Evolutionary conservation across 2,888 invertebrate species (phyloP).

Genomic region (Petrophora chlorosata): DNA sequence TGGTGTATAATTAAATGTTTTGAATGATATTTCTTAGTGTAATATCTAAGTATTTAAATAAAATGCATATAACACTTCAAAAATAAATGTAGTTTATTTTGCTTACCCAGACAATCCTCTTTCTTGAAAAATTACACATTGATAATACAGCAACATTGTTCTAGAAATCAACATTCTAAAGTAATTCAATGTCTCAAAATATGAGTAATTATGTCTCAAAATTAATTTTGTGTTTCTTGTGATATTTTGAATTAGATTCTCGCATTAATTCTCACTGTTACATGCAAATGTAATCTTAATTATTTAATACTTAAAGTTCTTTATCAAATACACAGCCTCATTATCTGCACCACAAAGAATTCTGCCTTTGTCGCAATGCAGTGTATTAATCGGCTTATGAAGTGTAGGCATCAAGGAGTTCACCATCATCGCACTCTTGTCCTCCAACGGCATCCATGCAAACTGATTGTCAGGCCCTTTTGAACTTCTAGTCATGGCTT

Average conservation of each 20-base stretch:
- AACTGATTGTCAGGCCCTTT: constrained; percentile 67
- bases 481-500: constrained; percentile 70
- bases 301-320: constrained; percentile 81
- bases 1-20: constrained; percentile 68
- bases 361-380: constrained; percentile 90
- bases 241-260: no score
- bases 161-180: no score
- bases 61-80: constrained; percentile 30
- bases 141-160: no score
- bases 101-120: background rate
- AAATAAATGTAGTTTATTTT: constrained; percentile 27
- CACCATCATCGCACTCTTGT: constrained; percentile 87
- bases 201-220: no score
- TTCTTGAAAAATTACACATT: background rate
- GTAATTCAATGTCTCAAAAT: no score
- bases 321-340: constrained; percentile 93
- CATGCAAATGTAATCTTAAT: constrained; percentile 8
- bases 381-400: constrained; percentile 91
- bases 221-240: no score
- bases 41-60: constrained; percentile 48
- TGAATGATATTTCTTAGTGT: constrained; percentile 67
- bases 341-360: constrained; percentile 94
- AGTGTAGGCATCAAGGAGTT: constrained; percentile 89
- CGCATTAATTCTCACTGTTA: no score
- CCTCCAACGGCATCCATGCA: constrained; percentile 88